These are phyloP conservation scores for Aleiodes sp. DNA, from an alignment of 1,140 invertebrate species.

Conservation along the genomic window DNA sequence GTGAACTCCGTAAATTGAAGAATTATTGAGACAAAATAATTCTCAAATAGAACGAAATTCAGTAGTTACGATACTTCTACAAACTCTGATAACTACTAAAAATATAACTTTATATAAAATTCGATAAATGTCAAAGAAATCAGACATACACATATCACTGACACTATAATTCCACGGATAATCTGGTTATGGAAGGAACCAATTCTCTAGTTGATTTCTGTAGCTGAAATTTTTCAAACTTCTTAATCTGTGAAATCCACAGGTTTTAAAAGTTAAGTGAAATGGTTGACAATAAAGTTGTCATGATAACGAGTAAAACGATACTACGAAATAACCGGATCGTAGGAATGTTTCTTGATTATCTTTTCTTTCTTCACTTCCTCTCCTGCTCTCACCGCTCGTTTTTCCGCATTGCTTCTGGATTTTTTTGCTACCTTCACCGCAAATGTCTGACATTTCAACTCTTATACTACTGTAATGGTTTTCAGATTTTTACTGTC, in stretches of 20 bases:
- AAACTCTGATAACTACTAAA: too few relatives aligned
- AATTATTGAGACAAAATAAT: too few relatives aligned
- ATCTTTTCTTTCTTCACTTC: background rate
- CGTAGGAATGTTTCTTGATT: background rate
- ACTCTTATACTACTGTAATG: slow-evolving; percentile 40
- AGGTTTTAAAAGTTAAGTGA: slow-evolving; percentile 16
- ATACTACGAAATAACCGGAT: slow-evolving; percentile 30
- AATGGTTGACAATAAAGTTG: slow-evolving; percentile 35
- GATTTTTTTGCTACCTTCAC: too few relatives aligned
- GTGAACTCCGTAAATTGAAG: too few relatives aligned
- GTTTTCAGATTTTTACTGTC: slow-evolving; percentile 53
- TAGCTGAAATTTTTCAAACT: background rate
- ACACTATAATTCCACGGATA: background rate
- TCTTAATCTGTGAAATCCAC: slow-evolving; percentile 7
- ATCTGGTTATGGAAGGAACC: slow-evolving; percentile 2
- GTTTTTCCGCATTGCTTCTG: too few relatives aligned
- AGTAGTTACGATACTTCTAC: too few relatives aligned
- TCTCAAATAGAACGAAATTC: too few relatives aligned
- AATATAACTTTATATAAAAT: background rate
- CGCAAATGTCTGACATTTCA: slow-evolving; percentile 10
- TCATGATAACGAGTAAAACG: slow-evolving; percentile 43
- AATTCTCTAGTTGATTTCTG: background rate
- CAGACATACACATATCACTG: background rate
- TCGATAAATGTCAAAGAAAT: background rate
- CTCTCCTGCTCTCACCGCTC: background rate